A percentile compares a stretch with the other conserved stretches of the same genome.
Conservation (phyloP, 2,888 invertebrate species). For the Dicyrtomina minuta region DNA sequence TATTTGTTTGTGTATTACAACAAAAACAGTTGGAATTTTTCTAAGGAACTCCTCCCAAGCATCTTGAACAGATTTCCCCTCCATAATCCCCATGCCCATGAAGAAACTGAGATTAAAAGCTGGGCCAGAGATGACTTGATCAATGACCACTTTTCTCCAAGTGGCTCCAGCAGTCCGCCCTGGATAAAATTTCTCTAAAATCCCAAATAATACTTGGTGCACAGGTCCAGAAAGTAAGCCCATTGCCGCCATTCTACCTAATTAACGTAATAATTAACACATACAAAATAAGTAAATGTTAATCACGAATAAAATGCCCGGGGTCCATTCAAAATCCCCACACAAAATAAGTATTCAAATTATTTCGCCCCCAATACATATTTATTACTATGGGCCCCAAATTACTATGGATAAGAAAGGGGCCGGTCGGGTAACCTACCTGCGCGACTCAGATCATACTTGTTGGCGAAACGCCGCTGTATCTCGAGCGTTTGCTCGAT, state of each 20-base stretch:
- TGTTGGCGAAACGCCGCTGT: background rate
- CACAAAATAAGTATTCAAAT: too few relatives aligned
- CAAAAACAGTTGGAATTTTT: conserved; percentile 5
- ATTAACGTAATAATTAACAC: background rate
- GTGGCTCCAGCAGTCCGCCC: background rate
- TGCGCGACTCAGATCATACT: background rate
- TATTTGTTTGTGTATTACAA: background rate
- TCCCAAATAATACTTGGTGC: background rate
- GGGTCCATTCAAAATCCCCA: too few relatives aligned
- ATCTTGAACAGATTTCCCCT: background rate
- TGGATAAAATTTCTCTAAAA: background rate
- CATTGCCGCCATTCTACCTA: background rate
- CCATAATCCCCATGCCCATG: conserved; percentile 8
- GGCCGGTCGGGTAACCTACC: too few relatives aligned
- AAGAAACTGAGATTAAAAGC: background rate
- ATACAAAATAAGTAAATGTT: background rate
- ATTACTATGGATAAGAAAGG: too few relatives aligned
- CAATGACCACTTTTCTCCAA: conserved; percentile 2
- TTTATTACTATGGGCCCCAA: too few relatives aligned
- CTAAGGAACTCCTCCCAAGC: conserved; percentile 9
- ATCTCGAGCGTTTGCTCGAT: background rate
- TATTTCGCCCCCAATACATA: too few relatives aligned
- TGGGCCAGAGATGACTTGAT: conserved; percentile 7
- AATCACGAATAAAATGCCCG: too few relatives aligned
- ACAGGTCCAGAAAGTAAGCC: background rate